These are phyloP conservation scores for Agapostemon virescens DNA, from an alignment of 2,888 invertebrate species.

Conservation along the genomic window DNA sequence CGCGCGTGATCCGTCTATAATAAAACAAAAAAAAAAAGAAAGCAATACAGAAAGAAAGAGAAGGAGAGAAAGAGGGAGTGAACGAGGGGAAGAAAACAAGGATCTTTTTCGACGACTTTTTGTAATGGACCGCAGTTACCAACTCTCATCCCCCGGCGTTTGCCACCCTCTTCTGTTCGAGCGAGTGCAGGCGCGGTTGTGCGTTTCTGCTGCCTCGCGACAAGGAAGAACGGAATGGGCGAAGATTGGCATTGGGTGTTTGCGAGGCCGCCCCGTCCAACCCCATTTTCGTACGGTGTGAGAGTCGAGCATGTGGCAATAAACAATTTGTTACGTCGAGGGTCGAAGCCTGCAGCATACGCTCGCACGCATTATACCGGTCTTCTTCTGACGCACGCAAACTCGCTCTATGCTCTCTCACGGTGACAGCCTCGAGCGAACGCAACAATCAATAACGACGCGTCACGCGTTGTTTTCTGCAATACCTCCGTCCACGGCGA, in stretches of 20 bases:
- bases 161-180: not conserved
- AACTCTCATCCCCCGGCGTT: constrained; percentile 16
- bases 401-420: constrained; percentile 20
- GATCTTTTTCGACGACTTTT: constrained; percentile 35
- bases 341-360: constrained; percentile 58
- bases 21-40: constrained; percentile 39
- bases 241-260: constrained; percentile 60
- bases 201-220: constrained; percentile 31
- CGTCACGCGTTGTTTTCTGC: constrained; percentile 62
- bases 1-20: constrained; percentile 54
- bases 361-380: constrained; percentile 53
- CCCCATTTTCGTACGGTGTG: constrained; percentile 66
- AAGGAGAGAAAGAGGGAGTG: not conserved
- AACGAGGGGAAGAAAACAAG: constrained; percentile 23
- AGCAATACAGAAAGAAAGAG: not conserved
- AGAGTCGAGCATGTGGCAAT: constrained; percentile 74
- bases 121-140: constrained; percentile 53
- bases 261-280: constrained; percentile 57
- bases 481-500: constrained; percentile 55
- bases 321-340: constrained; percentile 75
- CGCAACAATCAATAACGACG: constrained; percentile 65
- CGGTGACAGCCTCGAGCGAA: constrained; percentile 39
- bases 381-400: constrained; percentile 47
- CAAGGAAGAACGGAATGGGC: constrained; percentile 33
- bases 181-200: constrained; percentile 18